These are phyloP conservation scores for Antheraea mylitta DNA, from an alignment of 1,140 invertebrate genomes.

Conservation along the genomic window DNA sequence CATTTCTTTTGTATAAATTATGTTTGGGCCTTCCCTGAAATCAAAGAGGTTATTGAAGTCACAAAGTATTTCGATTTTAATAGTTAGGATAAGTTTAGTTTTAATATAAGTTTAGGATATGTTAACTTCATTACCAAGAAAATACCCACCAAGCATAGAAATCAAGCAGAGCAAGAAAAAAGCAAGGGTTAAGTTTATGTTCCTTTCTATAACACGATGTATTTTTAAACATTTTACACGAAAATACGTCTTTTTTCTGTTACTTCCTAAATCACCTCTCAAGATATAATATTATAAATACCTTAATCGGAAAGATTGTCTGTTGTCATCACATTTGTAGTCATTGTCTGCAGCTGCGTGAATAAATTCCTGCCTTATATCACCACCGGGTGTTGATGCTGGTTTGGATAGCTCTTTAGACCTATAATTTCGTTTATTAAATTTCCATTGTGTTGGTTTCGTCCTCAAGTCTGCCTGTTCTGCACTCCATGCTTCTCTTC, in stretches of 20 bases:
- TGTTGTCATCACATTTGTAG: constrained; percentile 70
- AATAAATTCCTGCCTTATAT: constrained; percentile 67
- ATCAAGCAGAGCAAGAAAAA: background rate
- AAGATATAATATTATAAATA: constrained; percentile 29
- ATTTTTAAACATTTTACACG: background rate
- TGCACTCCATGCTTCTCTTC: constrained; percentile 89
- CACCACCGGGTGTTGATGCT: constrained; percentile 68
- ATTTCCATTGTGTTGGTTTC: constrained; percentile 85
- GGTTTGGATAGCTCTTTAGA: constrained; percentile 69
- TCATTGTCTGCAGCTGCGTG: constrained; percentile 70
- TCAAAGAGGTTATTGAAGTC: constrained; percentile 7
- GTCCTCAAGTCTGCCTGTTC: constrained; percentile 82
- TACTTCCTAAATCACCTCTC: background rate
- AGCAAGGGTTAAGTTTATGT: background rate
- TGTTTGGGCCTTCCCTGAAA: constrained; percentile 76
- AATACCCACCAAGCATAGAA: background rate
- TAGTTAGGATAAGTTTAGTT: too few relatives aligned
- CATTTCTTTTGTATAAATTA: constrained; percentile 80
- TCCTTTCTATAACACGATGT: background rate
- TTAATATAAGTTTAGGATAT: background rate
- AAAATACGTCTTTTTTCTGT: background rate
- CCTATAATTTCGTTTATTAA: constrained; percentile 83
- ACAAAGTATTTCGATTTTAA: background rate
- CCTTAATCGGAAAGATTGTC: constrained; percentile 71
- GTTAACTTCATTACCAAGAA: background rate